Percentiles rank a stretch among this genome's conserved stretches.
Conservation (phyloP, 2,113 vertebrate species). For the Carettochelys insculpta region DNA sequence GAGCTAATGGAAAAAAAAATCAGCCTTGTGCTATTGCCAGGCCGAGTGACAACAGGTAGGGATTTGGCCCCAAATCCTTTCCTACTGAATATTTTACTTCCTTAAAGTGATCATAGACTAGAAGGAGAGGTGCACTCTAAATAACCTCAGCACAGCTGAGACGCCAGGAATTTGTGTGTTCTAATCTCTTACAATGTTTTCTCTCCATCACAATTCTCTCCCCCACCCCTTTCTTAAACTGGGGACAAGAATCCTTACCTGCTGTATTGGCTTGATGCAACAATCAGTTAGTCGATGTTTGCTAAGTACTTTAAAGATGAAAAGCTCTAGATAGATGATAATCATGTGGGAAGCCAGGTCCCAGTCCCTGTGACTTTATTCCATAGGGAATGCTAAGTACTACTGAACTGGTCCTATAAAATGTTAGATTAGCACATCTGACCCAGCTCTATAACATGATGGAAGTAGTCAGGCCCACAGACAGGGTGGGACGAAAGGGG, state of each 20-base stretch:
- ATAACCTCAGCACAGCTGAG: background rate
- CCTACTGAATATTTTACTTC: conserved; percentile 43
- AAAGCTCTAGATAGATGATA: background rate
- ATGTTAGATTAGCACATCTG: background rate
- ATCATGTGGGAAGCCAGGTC: background rate
- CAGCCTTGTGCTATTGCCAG: background rate
- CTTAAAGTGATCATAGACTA: conserved; percentile 4
- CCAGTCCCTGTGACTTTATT: background rate
- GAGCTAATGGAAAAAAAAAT: background rate
- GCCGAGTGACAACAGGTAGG: background rate
- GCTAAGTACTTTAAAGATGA: conserved; percentile 4
- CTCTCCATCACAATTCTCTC: background rate
- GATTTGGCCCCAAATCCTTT: background rate
- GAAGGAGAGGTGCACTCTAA: background rate
- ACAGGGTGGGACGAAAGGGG: no score
- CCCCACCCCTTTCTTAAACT: background rate
- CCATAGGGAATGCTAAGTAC: background rate
- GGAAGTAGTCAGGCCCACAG: no score
- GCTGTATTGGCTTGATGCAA: conserved; percentile 10
- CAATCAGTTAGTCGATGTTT: background rate
- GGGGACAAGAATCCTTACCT: background rate
- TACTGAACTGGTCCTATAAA: background rate
- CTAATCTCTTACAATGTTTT: conserved; percentile 36
- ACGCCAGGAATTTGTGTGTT: conserved; percentile 22
- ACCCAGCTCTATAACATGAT: background rate